Percentiles rank a stretch among this genome's conserved stretches.
Evolutionary conservation across 2,113 vertebrate species (phyloP).

Genomic region (Chionis minor): DNA sequence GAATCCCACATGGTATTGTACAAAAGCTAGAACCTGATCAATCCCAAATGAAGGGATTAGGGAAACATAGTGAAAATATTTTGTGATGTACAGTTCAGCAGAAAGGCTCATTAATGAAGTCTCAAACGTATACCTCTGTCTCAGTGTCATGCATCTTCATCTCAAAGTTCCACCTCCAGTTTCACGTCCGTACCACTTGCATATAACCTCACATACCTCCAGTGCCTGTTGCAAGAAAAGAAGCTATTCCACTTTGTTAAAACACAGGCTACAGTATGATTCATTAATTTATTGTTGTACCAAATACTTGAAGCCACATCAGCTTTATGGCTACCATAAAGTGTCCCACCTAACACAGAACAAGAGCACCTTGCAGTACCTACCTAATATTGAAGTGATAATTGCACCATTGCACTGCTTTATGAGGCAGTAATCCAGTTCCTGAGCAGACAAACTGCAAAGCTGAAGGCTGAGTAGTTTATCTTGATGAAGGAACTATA

Average conservation of each 20-base stretch:
- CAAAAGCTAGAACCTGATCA: not conserved
- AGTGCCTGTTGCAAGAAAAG: not conserved
- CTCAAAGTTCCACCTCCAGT: not conserved
- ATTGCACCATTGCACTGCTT: constrained; percentile 65
- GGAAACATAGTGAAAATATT: not conserved
- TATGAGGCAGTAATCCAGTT: constrained; percentile 61
- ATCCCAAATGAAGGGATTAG: not conserved
- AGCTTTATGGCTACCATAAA: constrained; percentile 65
- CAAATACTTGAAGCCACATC: constrained; percentile 53
- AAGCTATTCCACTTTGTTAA: constrained; percentile 12
- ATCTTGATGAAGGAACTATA: not conserved
- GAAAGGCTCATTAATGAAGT: not conserved
- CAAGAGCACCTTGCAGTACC: constrained; percentile 50
- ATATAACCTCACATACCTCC: not conserved
- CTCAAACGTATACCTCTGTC: not conserved
- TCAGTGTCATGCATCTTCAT: not conserved
- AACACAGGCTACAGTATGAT: not conserved
- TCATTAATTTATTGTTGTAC: constrained; percentile 50
- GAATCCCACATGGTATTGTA: not conserved
- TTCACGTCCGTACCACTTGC: not conserved
- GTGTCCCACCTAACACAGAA: constrained; percentile 34
- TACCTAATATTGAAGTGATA: constrained; percentile 57
- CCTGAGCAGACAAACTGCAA: constrained; percentile 57
- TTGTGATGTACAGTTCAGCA: not conserved
- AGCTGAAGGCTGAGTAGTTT: constrained; percentile 51